Conservation (phyloP, 53 echinoderm and acorn worm genomes). For the Crossaster papposus region DNA sequence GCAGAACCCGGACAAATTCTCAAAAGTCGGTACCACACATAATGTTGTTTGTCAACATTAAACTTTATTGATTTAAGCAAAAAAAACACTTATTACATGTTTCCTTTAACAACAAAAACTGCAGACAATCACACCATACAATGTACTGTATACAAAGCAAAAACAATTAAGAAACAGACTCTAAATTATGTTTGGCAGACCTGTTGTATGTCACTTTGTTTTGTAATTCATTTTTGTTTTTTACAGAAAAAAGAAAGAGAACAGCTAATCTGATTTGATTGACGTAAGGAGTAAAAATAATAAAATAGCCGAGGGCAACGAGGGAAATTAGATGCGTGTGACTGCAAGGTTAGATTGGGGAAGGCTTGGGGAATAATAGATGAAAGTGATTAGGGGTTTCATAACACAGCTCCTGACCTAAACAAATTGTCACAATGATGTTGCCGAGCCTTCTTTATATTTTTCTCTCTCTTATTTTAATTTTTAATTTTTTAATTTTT, state of each 20-base stretch:
- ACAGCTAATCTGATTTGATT: background rate
- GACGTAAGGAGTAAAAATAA: background rate
- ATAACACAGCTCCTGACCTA: background rate
- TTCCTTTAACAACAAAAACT: too few species aligned
- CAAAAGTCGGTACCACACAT: too few species aligned
- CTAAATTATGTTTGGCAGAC: background rate
- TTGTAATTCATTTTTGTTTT: background rate
- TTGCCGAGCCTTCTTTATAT: background rate
- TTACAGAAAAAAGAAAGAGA: background rate
- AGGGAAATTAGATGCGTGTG: background rate
- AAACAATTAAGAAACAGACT: background rate
- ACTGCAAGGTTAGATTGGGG: background rate
- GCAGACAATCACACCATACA: too few species aligned
- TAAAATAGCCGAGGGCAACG: background rate
- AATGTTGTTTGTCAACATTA: too few species aligned
- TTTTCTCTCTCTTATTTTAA: too few species aligned
- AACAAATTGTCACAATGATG: background rate
- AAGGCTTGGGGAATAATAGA: slow-evolving; percentile 9
- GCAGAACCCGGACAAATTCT: too few species aligned
- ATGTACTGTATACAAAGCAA: too few species aligned
- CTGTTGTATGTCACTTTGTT: background rate
- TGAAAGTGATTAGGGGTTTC: slow-evolving; percentile 31
- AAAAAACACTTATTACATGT: too few species aligned
- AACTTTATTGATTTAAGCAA: too few species aligned
- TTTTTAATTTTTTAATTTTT: too few species aligned